Percentiles rank a stretch among this genome's conserved stretches.
Evolutionary conservation across 2,113 vertebrate species (phyloP).

Genomic region (Labeo catla): DNA sequence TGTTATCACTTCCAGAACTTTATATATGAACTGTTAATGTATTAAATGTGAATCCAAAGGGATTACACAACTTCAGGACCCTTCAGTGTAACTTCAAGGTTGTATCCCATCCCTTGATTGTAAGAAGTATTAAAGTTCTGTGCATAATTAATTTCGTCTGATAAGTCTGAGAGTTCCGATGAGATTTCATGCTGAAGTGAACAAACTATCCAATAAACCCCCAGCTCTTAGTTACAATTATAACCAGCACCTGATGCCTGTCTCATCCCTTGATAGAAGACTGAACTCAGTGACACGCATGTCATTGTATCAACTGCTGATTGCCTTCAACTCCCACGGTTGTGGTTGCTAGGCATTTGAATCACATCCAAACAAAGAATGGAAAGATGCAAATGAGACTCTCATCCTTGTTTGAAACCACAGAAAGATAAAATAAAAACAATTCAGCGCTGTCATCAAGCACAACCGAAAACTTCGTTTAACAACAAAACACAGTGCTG

Average conservation of each 20-base stretch:
- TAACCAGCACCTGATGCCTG: conserved; percentile 53
- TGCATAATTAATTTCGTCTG: conserved; percentile 39
- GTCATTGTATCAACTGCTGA: conserved; percentile 45
- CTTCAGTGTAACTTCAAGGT: background rate
- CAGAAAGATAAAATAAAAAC: conserved; percentile 21
- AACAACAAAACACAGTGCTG: too few relatives aligned
- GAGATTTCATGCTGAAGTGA: conserved; percentile 54
- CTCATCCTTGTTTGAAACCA: background rate
- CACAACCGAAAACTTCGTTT: background rate
- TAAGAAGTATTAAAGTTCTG: conserved; percentile 20
- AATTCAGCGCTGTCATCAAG: background rate
- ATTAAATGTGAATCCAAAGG: background rate
- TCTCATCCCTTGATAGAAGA: conserved; percentile 49
- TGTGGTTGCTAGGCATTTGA: conserved; percentile 48
- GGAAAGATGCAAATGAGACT: conserved; percentile 52
- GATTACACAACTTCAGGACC: background rate
- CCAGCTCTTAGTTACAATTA: conserved; percentile 44
- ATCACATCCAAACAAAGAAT: conserved; percentile 52
- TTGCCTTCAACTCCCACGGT: conserved; percentile 47
- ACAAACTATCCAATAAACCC: conserved; percentile 49
- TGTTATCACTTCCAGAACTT: background rate
- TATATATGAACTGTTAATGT: background rate
- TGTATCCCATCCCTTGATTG: background rate
- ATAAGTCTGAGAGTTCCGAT: conserved; percentile 42
- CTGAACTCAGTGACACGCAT: conserved; percentile 37